A percentile compares a stretch with the other conserved stretches of the same genome.
Evolutionary conservation across 2,888 invertebrate species (phyloP).

Genomic region (Lamellibrachia satsuma): DNA sequence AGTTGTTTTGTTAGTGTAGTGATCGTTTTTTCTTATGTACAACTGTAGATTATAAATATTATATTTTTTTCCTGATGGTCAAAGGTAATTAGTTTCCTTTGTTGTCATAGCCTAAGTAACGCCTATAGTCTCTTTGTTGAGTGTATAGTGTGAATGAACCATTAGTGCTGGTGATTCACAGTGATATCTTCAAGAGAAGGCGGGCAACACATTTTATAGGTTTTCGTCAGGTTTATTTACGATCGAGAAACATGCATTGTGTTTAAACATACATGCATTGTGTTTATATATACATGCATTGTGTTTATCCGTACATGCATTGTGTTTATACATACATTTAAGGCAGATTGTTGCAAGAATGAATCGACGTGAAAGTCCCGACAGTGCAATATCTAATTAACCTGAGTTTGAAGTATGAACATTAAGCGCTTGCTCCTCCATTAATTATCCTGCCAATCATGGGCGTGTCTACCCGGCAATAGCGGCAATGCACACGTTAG

Average conservation of each 20-base stretch:
- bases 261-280: constrained; percentile 3
- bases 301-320: background rate
- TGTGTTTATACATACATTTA: constrained; percentile 5
- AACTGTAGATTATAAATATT: no score
- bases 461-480: background rate
- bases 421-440: background rate
- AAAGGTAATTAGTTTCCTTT: no score
- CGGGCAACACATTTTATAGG: background rate
- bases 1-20: no score
- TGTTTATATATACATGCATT: background rate
- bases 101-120: no score
- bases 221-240: constrained; percentile 2
- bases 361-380: background rate
- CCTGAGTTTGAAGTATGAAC: constrained; percentile 8
- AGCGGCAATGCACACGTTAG: background rate
- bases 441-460: background rate
- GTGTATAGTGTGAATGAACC: background rate
- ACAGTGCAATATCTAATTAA: background rate
- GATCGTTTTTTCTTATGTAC: no score
- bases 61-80: no score
- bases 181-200: background rate
- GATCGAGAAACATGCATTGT: constrained; percentile 7
- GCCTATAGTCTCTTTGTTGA: background rate
- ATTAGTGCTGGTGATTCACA: background rate
- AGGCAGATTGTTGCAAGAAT: constrained; percentile 4